Percentiles rank a stretch among this genome's conserved stretches.
Evolutionary conservation across 2,888 invertebrate species (phyloP).

Genomic region (Andrena hattorfiana): DNA sequence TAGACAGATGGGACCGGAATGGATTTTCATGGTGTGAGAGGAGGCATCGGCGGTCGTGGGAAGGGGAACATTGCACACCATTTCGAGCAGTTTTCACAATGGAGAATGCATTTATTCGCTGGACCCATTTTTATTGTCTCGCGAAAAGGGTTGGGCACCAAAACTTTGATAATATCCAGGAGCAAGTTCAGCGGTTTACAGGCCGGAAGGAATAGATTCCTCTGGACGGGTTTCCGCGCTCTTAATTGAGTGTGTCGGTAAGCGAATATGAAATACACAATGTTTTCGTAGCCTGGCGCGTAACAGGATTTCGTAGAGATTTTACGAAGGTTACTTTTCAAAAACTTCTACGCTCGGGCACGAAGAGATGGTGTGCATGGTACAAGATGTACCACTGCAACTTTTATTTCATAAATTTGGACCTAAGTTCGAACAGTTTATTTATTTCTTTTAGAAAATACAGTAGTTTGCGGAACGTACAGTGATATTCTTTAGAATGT

Average conservation of each 20-base stretch:
- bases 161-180: slow-evolving; percentile 80
- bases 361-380: too few relatives aligned
- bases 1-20: slow-evolving; percentile 51
- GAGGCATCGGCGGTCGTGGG: slow-evolving; percentile 32
- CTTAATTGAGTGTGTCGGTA: slow-evolving; percentile 71
- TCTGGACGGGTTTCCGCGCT: slow-evolving; percentile 49
- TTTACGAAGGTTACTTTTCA: slow-evolving; percentile 6
- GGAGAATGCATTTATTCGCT: slow-evolving; percentile 77
- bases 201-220: slow-evolving; percentile 49
- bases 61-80: slow-evolving; percentile 56
- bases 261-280: slow-evolving; percentile 62
- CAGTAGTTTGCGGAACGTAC: too few relatives aligned
- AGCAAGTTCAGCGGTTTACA: slow-evolving; percentile 59
- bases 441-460: too few relatives aligned
- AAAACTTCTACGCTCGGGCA: background rate
- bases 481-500: too few relatives aligned
- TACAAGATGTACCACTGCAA: too few relatives aligned
- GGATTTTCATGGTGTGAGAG: slow-evolving; percentile 44
- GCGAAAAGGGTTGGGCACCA: slow-evolving; percentile 45
- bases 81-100: slow-evolving; percentile 74
- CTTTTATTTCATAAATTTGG: too few relatives aligned
- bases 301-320: background rate
- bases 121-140: slow-evolving; percentile 77
- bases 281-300: background rate
- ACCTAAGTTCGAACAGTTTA: too few relatives aligned